These are phyloP conservation scores for Paralichthys olivaceus DNA, from an alignment of 2,113 vertebrate species.

Conservation along the genomic window DNA sequence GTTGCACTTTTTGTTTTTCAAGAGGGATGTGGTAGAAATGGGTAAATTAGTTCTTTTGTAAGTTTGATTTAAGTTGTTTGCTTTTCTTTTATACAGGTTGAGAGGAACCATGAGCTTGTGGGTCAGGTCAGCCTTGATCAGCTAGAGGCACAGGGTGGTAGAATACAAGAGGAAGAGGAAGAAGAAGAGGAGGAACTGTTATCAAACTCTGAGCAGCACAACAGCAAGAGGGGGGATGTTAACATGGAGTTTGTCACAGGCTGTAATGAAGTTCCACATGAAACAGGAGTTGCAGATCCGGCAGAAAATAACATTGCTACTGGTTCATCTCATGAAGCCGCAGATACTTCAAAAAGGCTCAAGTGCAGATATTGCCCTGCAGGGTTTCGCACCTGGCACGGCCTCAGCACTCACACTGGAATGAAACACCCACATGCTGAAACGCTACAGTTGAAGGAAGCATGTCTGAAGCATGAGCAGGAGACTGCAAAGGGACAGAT, in stretches of 20 bases:
- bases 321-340: conserved; percentile 73
- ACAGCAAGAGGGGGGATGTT: background rate
- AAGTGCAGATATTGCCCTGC: conserved; percentile 85
- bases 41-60: background rate
- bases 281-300: background rate
- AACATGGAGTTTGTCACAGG: conserved; percentile 9
- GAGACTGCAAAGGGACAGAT: background rate
- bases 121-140: conserved; percentile 68
- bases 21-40: background rate
- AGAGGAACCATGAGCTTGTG: conserved; percentile 76
- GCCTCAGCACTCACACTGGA: conserved; percentile 86
- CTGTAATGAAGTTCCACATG: background rate
- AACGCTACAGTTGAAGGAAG: background rate
- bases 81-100: conserved; percentile 46
- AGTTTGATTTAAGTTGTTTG: background rate
- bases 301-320: conserved; percentile 22
- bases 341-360: conserved; percentile 74
- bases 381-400: conserved; percentile 82
- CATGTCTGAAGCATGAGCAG: background rate
- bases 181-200: background rate
- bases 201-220: background rate
- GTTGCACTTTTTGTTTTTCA: too few relatives aligned
- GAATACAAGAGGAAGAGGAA: background rate
- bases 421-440: conserved; percentile 83
- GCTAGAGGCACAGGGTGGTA: background rate